phyloP scores from a whole-genome alignment of 2,113 vertebrate species.

The Accipiter cooperii region DNA sequence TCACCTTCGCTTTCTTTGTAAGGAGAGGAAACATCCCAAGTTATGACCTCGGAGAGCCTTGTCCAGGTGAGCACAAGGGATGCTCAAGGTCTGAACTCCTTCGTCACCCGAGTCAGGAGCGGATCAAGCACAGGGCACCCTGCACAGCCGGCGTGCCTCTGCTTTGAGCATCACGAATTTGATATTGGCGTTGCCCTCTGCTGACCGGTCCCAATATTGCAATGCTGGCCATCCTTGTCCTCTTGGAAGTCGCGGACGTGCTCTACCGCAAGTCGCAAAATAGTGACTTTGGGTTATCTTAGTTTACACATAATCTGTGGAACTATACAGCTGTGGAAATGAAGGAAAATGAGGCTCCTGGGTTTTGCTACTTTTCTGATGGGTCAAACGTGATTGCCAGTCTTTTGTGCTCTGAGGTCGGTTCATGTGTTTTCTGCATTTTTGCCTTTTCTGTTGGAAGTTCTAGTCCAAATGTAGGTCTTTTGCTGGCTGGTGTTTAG shows the following conservation, averaged over 20 bases:
- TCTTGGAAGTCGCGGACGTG: fast-evolving
- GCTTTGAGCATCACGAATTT: background rate
- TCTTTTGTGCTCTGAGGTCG: background rate
- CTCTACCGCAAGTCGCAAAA: background rate
- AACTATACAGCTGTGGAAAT: background rate
- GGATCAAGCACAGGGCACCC: fast-evolving
- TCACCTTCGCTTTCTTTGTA: background rate
- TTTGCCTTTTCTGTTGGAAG: background rate
- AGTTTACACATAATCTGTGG: background rate
- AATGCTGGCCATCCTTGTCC: background rate
- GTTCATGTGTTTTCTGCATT: background rate
- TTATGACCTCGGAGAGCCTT: background rate
- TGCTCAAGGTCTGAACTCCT: background rate
- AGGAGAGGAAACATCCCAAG: background rate
- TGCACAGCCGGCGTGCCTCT: fast-evolving
- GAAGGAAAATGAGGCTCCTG: background rate
- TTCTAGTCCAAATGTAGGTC: background rate
- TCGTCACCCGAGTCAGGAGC: fast-evolving
- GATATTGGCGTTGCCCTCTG: background rate
- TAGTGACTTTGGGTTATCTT: background rate
- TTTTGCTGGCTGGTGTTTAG: background rate
- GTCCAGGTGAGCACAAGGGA: background rate
- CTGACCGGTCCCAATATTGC: background rate
- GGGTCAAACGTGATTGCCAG: background rate
- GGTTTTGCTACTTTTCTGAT: background rate